Percentiles rank a stretch among this genome's conserved stretches.
phyloP scores from a whole-genome alignment of 2,888 invertebrate genomes.

The Pemphredon lugubris region DNA sequence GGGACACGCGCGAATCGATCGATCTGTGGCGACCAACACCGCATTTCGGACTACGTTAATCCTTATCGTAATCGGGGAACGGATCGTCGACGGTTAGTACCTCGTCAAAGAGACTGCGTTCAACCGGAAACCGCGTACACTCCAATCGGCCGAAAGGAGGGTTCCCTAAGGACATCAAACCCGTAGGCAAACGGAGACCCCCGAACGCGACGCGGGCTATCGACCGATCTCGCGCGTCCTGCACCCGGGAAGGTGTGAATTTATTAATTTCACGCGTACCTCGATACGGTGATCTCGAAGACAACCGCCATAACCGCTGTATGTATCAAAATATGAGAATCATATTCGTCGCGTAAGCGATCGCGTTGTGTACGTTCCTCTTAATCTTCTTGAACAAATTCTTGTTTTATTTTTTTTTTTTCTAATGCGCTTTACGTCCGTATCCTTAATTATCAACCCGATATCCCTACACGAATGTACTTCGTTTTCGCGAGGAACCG shows the following conservation, averaged over 20 bases:
- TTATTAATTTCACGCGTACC: slow-evolving; percentile 29
- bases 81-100: slow-evolving; percentile 5
- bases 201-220: neutral
- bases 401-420: too few species aligned
- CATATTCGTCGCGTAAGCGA: too few species aligned
- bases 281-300: neutral
- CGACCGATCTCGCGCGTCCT: slow-evolving; percentile 12
- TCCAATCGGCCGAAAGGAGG: slow-evolving; percentile 17
- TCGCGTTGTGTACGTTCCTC: too few species aligned
- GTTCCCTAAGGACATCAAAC: slow-evolving; percentile 23
- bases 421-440: too few species aligned
- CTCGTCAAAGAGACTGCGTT: slow-evolving; percentile 43
- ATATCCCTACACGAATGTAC: too few species aligned
- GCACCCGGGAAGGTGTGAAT: slow-evolving; percentile 3
- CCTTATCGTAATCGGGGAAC: slow-evolving; percentile 41
- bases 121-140: slow-evolving; percentile 40
- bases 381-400: too few species aligned
- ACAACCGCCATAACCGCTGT: too few species aligned
- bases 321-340: too few species aligned
- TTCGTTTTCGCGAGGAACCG: too few species aligned
- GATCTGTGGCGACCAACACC: too few species aligned
- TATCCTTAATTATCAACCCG: too few species aligned
- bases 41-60: slow-evolving; percentile 27
- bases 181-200: slow-evolving; percentile 17
- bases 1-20: too few species aligned